Percentiles rank a stretch among this genome's conserved stretches.
Evolutionary conservation across 2,113 vertebrate species (phyloP).

Genomic region (Vicugna pacos): DNA sequence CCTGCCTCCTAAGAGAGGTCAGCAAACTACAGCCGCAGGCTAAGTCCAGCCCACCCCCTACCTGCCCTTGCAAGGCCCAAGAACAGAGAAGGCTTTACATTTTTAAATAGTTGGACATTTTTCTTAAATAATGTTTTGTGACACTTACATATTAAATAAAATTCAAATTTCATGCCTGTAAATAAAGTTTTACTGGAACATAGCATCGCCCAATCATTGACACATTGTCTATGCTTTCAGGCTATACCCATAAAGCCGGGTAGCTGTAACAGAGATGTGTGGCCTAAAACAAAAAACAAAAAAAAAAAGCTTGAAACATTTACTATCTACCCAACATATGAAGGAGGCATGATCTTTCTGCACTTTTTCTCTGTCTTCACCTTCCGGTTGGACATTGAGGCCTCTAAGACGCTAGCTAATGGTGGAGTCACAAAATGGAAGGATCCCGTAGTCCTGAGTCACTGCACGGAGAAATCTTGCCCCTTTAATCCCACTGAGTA

Average conservation of each 20-base stretch:
- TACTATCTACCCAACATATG: background rate
- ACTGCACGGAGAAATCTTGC: background rate
- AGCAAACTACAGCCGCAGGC: background rate
- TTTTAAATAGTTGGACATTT: background rate
- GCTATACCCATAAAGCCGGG: background rate
- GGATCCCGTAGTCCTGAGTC: background rate
- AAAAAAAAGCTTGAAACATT: background rate
- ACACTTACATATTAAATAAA: constrained; percentile 13
- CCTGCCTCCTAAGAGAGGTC: background rate
- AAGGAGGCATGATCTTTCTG: background rate
- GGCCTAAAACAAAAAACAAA: no score
- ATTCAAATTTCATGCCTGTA: background rate
- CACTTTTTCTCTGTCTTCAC: background rate
- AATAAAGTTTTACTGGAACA: constrained; percentile 6
- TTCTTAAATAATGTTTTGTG: background rate
- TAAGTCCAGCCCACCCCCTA: background rate
- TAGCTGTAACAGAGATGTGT: background rate
- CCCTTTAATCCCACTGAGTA: background rate
- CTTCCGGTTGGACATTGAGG: background rate
- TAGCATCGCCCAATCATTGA: background rate
- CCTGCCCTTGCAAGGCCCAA: background rate
- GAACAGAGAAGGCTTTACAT: background rate
- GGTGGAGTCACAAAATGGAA: background rate
- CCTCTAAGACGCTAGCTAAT: background rate
- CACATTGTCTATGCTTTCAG: background rate